Conservation (phyloP, 2,797 vertebrate species). For the Echiichthys vipera region DNA sequence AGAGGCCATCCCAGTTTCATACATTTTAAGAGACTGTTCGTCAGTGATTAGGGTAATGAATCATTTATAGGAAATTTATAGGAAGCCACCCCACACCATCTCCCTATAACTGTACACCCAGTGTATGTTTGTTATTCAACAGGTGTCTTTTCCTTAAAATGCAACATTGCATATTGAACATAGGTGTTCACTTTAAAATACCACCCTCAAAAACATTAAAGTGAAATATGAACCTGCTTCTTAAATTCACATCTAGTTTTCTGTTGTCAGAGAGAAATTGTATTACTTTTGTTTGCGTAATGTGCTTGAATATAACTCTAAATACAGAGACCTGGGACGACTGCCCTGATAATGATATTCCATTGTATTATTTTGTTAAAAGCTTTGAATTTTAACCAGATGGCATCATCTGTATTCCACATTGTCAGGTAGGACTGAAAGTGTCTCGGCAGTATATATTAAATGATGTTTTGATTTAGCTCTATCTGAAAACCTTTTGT, state of each 20-base stretch:
- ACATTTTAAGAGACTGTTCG: neutral
- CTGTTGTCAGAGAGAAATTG: neutral
- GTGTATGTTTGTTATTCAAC: no score
- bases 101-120: neutral
- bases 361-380: slow-evolving; percentile 2
- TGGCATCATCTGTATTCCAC: slow-evolving; percentile 17
- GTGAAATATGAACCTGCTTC: neutral
- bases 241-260: slow-evolving; percentile 4
- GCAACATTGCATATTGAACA: neutral
- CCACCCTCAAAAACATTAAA: neutral
- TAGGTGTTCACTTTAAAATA: neutral
- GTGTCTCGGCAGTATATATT: slow-evolving; percentile 18
- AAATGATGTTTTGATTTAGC: slow-evolving; percentile 10
- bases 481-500: slow-evolving; percentile 30
- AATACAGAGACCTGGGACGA: neutral
- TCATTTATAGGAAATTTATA: neutral
- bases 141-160: neutral
- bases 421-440: slow-evolving; percentile 1
- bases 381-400: slow-evolving; percentile 29
- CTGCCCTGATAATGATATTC: neutral
- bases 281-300: neutral
- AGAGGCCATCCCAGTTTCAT: neutral
- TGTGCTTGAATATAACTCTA: slow-evolving; percentile 8
- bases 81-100: neutral
- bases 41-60: slow-evolving; percentile 4